Evolutionary conservation across 2,797 vertebrate species (phyloP), one percentile per base, ranked within the genome.

Genomic region (Salmo trutta): DNA sequence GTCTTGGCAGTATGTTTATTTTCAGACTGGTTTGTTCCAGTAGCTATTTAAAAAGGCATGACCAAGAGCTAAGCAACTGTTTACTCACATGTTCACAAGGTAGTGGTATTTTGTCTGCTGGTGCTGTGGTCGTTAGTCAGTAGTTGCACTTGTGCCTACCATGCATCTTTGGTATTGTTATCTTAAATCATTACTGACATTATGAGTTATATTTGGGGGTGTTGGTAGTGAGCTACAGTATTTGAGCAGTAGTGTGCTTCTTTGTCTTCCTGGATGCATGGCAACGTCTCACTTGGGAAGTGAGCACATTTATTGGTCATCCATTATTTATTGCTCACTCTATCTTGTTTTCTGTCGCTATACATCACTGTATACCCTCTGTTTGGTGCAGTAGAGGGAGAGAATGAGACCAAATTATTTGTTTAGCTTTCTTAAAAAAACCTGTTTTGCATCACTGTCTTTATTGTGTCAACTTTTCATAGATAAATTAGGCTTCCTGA

Each of bases 1-100:
- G 24, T 78, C 36, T 73, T 6, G 10, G 75, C n/a, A 70, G 41
- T 73, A 27, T 36, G 29, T 77, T 31, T 79, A 70, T 87, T 81
- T 80, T 31, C 24, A 47, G 21, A 69, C 6, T 51, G 71, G 31
- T 51, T 66, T 77, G 36, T 85, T 84, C 79, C 33, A 79, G 14
- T 36, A 53, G 71, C 15, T 5, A 14, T 72, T 52, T n/a, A 19
- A 19, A 41, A 19, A 41, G 17, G 12, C 19, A 21, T 36, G 36
- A 2, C 36, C 66, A 70, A 51, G 36, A 51, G 36, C 36, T 4
- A 12, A 21, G 33, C 17, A n/a, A 70, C 41, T 47, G 36, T 41
- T 21, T 12, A 31, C 33, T 70, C 17, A 47, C 68, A 47, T 2
- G 36, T n/a, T 47, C 8, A 17, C n/a, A 33, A 12, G 33, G 17